phyloP scores from a whole-genome alignment of 2,113 vertebrate genomes.

The Gorsachius goisagi region DNA sequence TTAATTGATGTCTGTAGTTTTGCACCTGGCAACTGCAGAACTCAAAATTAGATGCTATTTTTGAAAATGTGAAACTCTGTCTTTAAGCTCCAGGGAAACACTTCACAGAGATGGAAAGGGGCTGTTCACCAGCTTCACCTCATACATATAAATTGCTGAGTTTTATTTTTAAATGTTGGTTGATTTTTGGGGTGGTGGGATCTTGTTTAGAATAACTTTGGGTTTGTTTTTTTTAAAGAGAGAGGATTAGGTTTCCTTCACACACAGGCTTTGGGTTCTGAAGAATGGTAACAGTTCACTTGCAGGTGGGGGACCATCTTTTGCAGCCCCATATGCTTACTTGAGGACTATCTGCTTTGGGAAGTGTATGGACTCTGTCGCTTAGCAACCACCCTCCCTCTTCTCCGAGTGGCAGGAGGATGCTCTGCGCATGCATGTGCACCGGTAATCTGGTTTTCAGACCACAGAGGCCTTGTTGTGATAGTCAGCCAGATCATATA shows the following conservation, averaged over 20 bases:
- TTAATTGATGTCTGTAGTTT: neutral
- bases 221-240: neutral
- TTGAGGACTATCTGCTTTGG: conserved; percentile 34
- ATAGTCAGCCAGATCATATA: neutral
- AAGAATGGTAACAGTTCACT: rapidly evolving
- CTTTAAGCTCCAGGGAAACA: neutral
- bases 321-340: neutral
- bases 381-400: conserved; percentile 73
- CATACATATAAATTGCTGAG: neutral
- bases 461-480: neutral
- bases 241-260: neutral
- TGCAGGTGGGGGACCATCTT: neutral
- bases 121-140: neutral
- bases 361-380: conserved; percentile 44
- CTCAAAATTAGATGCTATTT: neutral
- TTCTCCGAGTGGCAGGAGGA: neutral
- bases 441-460: conserved; percentile 46
- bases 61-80: neutral
- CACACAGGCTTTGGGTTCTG: neutral
- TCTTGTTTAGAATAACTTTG: neutral
- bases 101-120: neutral
- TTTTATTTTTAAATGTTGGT: neutral
- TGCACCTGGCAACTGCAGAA: neutral
- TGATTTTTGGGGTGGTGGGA: rapidly evolving
- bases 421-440: conserved; percentile 1